A percentile compares a stretch with the other conserved stretches of the same genome.
These are phyloP conservation scores for Phymastichus coffea DNA, from an alignment of 1,140 invertebrate species.

Conservation along the genomic window DNA sequence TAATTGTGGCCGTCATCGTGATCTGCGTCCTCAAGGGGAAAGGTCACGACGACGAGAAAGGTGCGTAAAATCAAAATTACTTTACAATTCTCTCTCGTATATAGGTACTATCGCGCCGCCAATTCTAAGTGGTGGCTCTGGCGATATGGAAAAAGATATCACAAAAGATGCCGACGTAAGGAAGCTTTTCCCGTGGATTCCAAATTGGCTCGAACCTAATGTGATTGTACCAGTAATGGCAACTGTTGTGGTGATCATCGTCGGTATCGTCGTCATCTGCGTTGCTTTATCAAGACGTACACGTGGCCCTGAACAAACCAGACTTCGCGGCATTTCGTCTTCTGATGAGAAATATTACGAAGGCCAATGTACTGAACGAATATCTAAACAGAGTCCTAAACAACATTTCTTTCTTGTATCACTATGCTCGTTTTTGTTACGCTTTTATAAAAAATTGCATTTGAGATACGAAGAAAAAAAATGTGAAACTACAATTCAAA, in stretches of 20 bases:
- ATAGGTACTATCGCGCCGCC: constrained; percentile 81
- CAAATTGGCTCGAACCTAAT: constrained; percentile 83
- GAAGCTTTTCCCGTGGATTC: constrained; percentile 75
- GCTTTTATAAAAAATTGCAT: too few species aligned
- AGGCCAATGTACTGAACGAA: constrained; percentile 55
- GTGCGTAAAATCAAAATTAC: constrained; percentile 55
- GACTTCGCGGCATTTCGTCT: constrained; percentile 72
- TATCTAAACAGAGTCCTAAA: too few species aligned
- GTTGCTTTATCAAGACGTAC: constrained; percentile 77
- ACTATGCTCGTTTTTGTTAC: background rate
- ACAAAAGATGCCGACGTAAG: constrained; percentile 60
- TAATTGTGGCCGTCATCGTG: constrained; percentile 88
- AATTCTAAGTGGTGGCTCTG: constrained; percentile 55
- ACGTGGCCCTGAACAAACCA: constrained; percentile 71
- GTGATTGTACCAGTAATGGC: constrained; percentile 81
- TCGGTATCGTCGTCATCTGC: constrained; percentile 86
- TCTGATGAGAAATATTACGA: constrained; percentile 58
- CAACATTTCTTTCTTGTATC: constrained; percentile 39
- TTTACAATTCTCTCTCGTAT: constrained; percentile 27
- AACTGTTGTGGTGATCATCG: constrained; percentile 82
- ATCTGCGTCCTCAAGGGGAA: constrained; percentile 84
- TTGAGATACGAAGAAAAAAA: too few species aligned
- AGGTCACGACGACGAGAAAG: constrained; percentile 76
- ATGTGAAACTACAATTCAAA: too few species aligned
- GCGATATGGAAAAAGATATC: constrained; percentile 44